Conservation (phyloP, 2,113 vertebrate genomes). For the Hiodon tergisus region DNA sequence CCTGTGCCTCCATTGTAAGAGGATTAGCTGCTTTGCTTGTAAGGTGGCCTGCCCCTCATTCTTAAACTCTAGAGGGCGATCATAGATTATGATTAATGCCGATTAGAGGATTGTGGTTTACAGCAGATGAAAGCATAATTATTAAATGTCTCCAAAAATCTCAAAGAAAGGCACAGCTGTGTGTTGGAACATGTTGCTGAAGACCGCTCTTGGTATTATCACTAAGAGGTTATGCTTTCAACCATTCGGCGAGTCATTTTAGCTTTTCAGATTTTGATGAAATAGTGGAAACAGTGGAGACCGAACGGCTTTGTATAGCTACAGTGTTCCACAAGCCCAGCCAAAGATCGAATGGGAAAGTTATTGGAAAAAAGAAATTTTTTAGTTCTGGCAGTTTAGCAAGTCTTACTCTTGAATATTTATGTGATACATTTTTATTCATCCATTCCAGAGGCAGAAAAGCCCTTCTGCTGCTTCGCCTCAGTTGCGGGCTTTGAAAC, state of each 20-base stretch:
- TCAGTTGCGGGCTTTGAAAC: neutral
- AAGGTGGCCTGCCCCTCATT: constrained; percentile 37
- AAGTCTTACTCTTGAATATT: constrained; percentile 3
- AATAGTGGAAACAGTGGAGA: neutral
- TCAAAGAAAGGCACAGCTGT: constrained; percentile 19
- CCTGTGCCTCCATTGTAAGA: constrained; percentile 40
- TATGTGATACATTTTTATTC: neutral
- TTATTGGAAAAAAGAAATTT: constrained; percentile 9
- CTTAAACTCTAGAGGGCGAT: constrained; percentile 37
- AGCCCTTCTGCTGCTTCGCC: neutral
- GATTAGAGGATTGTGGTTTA: constrained; percentile 47
- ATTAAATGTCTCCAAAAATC: constrained; percentile 36
- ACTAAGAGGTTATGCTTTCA: constrained; percentile 11
- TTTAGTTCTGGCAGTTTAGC: constrained; percentile 5
- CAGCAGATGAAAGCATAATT: constrained; percentile 42
- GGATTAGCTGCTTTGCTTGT: constrained; percentile 43
- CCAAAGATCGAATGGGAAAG: neutral
- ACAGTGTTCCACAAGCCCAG: neutral
- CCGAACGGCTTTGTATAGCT: neutral
- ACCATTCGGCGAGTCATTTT: neutral
- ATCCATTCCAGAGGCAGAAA: neutral
- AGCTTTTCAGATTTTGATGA: constrained; percentile 2
- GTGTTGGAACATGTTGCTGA: constrained; percentile 9
- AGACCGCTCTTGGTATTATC: neutral
- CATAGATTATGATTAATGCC: constrained; percentile 35